A percentile compares a stretch with the other conserved stretches of the same genome.
Conservation (phyloP, 1,140 invertebrate species). For the Camponotus pennsylvanicus region DNA sequence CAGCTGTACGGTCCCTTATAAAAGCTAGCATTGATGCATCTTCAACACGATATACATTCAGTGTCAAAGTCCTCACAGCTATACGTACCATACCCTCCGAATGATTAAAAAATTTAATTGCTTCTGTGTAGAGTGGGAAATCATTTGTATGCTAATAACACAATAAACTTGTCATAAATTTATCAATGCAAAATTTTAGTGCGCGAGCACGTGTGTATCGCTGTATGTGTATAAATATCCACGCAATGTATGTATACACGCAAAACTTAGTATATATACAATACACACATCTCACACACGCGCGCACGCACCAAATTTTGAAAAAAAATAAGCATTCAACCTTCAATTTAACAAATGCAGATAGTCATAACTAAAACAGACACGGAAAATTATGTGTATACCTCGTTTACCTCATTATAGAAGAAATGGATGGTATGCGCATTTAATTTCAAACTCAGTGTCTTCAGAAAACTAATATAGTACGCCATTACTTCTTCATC, state of each 20-base stretch:
- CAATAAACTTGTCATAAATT: conserved; percentile 38
- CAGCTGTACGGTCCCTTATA: conserved; percentile 97
- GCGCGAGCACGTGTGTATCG: background rate
- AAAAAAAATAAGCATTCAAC: background rate
- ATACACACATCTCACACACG: background rate
- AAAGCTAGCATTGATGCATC: conserved; percentile 98
- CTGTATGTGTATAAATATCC: background rate
- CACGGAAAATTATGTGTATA: conserved; percentile 75
- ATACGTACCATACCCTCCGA: conserved; percentile 99
- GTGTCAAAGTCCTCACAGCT: conserved; percentile 97
- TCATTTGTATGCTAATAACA: conserved; percentile 97
- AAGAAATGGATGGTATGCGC: conserved; percentile 99
- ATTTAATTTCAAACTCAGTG: conserved; percentile 99
- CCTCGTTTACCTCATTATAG: conserved; percentile 97
- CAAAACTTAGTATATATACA: no score
- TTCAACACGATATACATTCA: conserved; percentile 98
- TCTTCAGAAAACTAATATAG: conserved; percentile 99
- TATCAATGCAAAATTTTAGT: background rate
- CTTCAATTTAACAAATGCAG: conserved; percentile 17
- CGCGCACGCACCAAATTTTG: background rate
- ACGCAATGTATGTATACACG: no score
- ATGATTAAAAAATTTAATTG: conserved; percentile 99
- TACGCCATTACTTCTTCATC: conserved; percentile 99
- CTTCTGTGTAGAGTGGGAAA: conserved; percentile 99
- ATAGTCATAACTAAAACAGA: conserved; percentile 45